Evolutionary conservation across 1,140 invertebrate species (phyloP), one percentile per base, ranked within the genome.

Genomic region (Pseudoatta argentina): DNA sequence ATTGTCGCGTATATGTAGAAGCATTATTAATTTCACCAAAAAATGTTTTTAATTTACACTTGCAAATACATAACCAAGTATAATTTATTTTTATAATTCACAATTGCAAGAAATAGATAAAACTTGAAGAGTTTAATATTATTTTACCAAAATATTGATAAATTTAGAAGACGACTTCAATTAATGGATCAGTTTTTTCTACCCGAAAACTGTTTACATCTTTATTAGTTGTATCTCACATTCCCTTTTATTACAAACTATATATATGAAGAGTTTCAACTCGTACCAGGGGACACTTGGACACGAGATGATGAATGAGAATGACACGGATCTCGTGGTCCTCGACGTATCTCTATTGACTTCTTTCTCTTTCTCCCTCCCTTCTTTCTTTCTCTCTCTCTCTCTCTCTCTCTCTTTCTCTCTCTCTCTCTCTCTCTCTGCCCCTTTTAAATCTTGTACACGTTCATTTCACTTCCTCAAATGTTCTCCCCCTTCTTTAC

Each of bases 301-400:
- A 85, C 73, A 63, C 59, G 30, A 78, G 44, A 71, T 85, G 75
- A 75, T 89, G 88, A 90, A 90, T 90, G 77, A 64, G 53, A 89
- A 79, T 87, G 64, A 63, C 61, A 76, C 61, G 76, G 73, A 18
- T 71, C 83, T 89, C 77, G 39, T 18, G 61, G 78, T 75, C 24
- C 86, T 59, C 48, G 51, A 64, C 18, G 18, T 21, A 16, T 71
- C 53, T 77, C 30, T 34, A 34, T 34, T 39, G 48, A 69, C 79
- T 69, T 87, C 85, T 89, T 75, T 88, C 63, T 83, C 10, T 21
- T 21, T 1, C 53, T 7, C 5, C 18, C 18, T 6, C 0, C 2
- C 3, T 21, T 21, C n/a, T n/a, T n/a, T n/a, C n/a, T n/a, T n/a
- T n/a, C 5, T 2, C 0, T 44, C 30, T 34, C 30, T 34, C n/a